Evolutionary conservation across 2,888 invertebrate genomes (phyloP), one percentile per base, ranked within the genome.

Genomic region (Perizoma flavofasciatum): DNA sequence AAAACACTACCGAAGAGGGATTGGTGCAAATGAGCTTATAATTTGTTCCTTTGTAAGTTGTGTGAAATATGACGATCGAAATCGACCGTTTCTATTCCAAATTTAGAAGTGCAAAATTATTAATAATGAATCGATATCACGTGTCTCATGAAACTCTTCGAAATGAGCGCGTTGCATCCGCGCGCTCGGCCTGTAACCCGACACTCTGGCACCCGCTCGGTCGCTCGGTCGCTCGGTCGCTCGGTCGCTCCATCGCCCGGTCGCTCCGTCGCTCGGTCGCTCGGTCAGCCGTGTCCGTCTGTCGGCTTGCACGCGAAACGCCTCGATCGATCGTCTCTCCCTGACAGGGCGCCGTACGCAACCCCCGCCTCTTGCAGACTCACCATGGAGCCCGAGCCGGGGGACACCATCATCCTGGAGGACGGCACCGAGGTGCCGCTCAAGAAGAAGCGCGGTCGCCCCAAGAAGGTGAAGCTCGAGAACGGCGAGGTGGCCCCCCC

Each of bases 361-460:
- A 7, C 43, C 22, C 52, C 61, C 65, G 60, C 64, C 58, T 63
- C 67, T 83, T 83, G 61, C 89, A 92, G 92, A 75, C 85, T 92
- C 74, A 92, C 92, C 39, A 90, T 87, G 86, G 92, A 92, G 75
- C 92, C 92, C 63, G 92, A 92, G 78, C 88, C 89, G 46, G 92
- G 92, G 3, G 92, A 92, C 83, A 92, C 92, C 66, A 92, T 92
- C 73, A 84, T 92, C 58, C 92, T 93, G 55, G 94, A 94, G 77
- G 94, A 94, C 85, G 94, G 94, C 71, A 93, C 93, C 52, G 93
- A 94, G 76, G 90, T 95, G 65, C 95, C 96, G 0, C 95, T 95
- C 49, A 97, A 97, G 89, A 97, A 97, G 92, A 97, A 97, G 85
- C 93, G 97, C n/a, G 97, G 97, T 0, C 90, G 97, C n/a, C 97